Percentiles rank a stretch among this genome's conserved stretches.
phyloP scores from a whole-genome alignment of 35 echinoderm and acorn worm genomes.

The Ophioderma brevispina region DNA sequence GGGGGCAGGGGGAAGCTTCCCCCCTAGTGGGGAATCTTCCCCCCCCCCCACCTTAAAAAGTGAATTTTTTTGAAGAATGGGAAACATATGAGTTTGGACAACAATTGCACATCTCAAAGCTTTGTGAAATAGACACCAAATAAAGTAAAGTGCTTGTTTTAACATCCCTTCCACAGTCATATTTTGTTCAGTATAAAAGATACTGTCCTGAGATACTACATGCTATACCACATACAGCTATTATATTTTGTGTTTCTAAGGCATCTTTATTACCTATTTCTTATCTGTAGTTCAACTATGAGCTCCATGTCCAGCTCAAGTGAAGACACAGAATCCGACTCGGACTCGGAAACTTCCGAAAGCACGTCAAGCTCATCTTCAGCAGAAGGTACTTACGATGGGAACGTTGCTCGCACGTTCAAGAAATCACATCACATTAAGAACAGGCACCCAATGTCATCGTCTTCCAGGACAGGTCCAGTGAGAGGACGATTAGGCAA shows the following conservation, averaged over 20 bases:
- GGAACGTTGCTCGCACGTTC: constrained; percentile 21
- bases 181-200: too few relatives aligned
- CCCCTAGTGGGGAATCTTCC: too few relatives aligned
- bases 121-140: too few relatives aligned
- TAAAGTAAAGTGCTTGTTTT: too few relatives aligned
- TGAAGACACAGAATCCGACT: constrained; percentile 30
- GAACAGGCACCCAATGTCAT: background rate
- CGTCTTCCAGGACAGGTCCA: background rate
- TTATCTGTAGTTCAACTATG: background rate
- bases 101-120: too few relatives aligned
- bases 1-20: too few relatives aligned
- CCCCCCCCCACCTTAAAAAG: too few relatives aligned
- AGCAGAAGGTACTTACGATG: constrained; percentile 60
- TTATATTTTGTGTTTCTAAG: too few relatives aligned
- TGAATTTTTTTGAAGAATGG: too few relatives aligned
- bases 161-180: background rate
- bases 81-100: too few relatives aligned
- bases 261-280: background rate
- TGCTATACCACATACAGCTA: too few relatives aligned
- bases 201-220: too few relatives aligned
- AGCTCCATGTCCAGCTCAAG: constrained; percentile 54
- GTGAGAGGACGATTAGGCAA: background rate
- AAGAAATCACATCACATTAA: constrained; percentile 24
- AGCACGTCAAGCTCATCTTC: constrained; percentile 41
- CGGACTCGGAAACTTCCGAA: constrained; percentile 38